Conservation (phyloP, 2,888 invertebrate species). For the Acanthococcus lagerstroemiae region DNA sequence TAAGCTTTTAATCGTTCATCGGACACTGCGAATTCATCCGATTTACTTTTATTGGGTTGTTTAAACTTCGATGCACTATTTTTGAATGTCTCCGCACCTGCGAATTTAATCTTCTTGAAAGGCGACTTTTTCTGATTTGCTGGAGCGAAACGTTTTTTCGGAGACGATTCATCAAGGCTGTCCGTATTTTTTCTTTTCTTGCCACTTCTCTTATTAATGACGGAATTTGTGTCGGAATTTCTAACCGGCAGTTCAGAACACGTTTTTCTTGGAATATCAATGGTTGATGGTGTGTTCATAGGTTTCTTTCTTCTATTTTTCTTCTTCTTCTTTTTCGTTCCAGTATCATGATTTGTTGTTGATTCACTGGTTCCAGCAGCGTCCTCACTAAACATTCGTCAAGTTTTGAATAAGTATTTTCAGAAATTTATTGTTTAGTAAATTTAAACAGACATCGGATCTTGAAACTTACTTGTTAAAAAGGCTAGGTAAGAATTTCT, state of each 20-base stretch:
- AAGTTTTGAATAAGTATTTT: conserved; percentile 32
- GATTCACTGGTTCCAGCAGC: conserved; percentile 31
- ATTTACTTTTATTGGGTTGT: conserved; percentile 33
- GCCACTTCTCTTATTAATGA: too few species aligned
- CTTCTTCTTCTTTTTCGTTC: conserved; percentile 39
- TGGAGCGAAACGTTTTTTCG: neutral
- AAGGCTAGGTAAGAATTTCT: conserved; percentile 66
- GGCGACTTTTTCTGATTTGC: conserved; percentile 1
- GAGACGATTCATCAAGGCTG: neutral
- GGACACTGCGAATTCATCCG: conserved; percentile 44
- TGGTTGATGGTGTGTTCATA: too few species aligned
- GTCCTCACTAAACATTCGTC: conserved; percentile 6
- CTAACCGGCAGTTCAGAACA: too few species aligned
- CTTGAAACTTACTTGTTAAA: conserved; percentile 48
- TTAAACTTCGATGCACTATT: too few species aligned
- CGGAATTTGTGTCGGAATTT: too few species aligned
- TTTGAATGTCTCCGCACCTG: too few species aligned
- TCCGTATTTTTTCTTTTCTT: too few species aligned
- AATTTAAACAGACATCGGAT: neutral
- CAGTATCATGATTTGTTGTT: too few species aligned
- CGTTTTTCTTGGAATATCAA: too few species aligned
- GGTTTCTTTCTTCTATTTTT: conserved; percentile 34
- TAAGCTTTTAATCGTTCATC: conserved; percentile 80
- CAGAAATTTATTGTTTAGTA: too few species aligned
- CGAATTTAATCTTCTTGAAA: conserved; percentile 6